Conservation (phyloP, 2,888 invertebrate genomes). For the Himalopsyche japonica region DNA sequence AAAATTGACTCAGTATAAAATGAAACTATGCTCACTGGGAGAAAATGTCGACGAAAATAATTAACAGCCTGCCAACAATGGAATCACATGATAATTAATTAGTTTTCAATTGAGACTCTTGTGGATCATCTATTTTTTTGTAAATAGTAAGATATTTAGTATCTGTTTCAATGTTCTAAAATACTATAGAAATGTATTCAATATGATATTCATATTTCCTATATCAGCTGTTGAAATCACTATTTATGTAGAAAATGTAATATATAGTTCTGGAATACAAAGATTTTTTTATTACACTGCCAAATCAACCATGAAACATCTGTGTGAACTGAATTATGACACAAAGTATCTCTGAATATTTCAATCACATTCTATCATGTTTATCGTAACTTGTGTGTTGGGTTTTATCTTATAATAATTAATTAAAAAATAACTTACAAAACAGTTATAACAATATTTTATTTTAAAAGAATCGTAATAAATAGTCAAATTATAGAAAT, state of each 20-base stretch:
- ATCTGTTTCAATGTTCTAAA: background rate
- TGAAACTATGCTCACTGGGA: slow-evolving; percentile 24
- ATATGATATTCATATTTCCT: background rate
- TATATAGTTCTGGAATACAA: background rate
- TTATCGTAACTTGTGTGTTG: no score
- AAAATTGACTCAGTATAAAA: slow-evolving; percentile 67
- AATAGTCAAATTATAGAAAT: slow-evolving; percentile 42
- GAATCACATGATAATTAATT: background rate
- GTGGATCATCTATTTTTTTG: background rate
- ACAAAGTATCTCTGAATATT: no score
- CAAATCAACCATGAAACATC: no score
- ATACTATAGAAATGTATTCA: background rate
- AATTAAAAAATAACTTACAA: background rate
- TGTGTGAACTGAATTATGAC: no score
- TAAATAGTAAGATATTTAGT: background rate
- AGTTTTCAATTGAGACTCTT: background rate
- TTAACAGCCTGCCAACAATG: background rate
- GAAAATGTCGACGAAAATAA: slow-evolving; percentile 12
- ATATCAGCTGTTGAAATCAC: background rate
- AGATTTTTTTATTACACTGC: no score
- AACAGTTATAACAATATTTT: slow-evolving; percentile 42
- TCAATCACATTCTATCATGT: no score
- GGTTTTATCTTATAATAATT: no score
- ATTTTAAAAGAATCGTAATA: slow-evolving; percentile 27
- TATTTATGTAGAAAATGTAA: background rate